These are phyloP conservation scores for Criorhina ranunculi DNA, from an alignment of 2,888 invertebrate species.

Conservation along the genomic window DNA sequence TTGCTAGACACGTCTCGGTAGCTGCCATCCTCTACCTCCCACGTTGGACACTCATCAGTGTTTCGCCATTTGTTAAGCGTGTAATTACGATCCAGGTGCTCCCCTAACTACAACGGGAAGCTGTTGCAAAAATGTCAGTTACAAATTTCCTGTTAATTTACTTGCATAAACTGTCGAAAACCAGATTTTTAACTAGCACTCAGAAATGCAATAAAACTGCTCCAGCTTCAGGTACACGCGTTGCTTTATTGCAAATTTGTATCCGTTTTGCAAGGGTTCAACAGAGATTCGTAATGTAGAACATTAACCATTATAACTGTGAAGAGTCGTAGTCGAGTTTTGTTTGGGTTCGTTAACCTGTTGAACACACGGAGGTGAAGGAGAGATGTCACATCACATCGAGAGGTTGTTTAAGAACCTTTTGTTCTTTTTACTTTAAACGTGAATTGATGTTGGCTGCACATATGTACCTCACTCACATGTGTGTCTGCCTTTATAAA, in stretches of 20 bases:
- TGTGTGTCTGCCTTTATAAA: conserved; percentile 14
- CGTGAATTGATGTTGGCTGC: background rate
- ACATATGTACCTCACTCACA: background rate
- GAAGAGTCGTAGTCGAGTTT: conserved; percentile 4
- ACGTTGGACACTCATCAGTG: conserved; percentile 63
- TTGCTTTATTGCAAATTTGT: conserved; percentile 52
- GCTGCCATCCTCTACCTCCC: conserved; percentile 66
- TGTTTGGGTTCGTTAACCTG: conserved; percentile 64
- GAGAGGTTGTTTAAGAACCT: background rate
- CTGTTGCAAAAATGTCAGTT: conserved; percentile 20
- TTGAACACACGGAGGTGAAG: conserved; percentile 29
- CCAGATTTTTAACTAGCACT: conserved; percentile 61
- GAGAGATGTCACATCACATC: conserved; percentile 47
- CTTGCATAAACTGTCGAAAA: conserved; percentile 54
- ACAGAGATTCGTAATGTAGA: conserved; percentile 49
- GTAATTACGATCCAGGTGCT: conserved; percentile 37
- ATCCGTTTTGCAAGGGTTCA: conserved; percentile 62
- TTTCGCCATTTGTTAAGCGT: conserved; percentile 45
- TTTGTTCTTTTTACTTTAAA: conserved; percentile 6
- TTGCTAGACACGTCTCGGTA: conserved; percentile 73
- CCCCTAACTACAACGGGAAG: conserved; percentile 47
- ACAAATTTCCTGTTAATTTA: conserved; percentile 41
- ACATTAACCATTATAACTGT: conserved; percentile 75
- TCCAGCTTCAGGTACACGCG: conserved; percentile 15
- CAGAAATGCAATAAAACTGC: conserved; percentile 61